A percentile compares a stretch with the other conserved stretches of the same genome.
Evolutionary conservation across 1,140 invertebrate species (phyloP).

Genomic region (Drosophila lacteicornis): DNA sequence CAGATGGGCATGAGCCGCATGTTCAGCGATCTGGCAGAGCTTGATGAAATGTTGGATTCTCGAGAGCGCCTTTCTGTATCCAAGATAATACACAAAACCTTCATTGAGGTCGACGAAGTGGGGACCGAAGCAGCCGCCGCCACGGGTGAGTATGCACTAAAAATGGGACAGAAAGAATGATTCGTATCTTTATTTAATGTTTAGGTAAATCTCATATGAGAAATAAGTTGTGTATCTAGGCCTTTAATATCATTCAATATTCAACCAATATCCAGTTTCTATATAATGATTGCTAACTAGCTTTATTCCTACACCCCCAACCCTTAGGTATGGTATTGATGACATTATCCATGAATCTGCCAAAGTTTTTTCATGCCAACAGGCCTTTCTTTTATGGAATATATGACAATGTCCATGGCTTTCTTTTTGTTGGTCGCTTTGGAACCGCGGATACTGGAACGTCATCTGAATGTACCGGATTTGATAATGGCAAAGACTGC

Average conservation of each 20-base stretch:
- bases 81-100: slow-evolving; percentile 87
- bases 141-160: slow-evolving; percentile 67
- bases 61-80: slow-evolving; percentile 84
- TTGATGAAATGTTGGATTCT: slow-evolving; percentile 86
- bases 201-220: too few relatives aligned
- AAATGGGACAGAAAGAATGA: slow-evolving; percentile 10
- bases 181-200: too few relatives aligned
- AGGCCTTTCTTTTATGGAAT: slow-evolving; percentile 61
- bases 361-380: slow-evolving; percentile 47
- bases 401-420: slow-evolving; percentile 40
- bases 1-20: slow-evolving; percentile 87
- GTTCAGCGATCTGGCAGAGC: slow-evolving; percentile 87
- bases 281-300: too few relatives aligned
- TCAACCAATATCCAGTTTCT: too few relatives aligned
- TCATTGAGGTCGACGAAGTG: slow-evolving; percentile 88
- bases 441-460: background rate
- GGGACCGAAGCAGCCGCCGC: slow-evolving; percentile 87
- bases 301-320: background rate
- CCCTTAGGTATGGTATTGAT: background rate
- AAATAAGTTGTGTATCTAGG: too few relatives aligned
- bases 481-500: background rate
- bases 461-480: background rate
- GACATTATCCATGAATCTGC: background rate
- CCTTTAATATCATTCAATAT: too few relatives aligned
- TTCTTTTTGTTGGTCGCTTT: slow-evolving; percentile 43